These are phyloP conservation scores for Lithobius niger DNA, from an alignment of 1,140 invertebrate genomes.

Conservation along the genomic window DNA sequence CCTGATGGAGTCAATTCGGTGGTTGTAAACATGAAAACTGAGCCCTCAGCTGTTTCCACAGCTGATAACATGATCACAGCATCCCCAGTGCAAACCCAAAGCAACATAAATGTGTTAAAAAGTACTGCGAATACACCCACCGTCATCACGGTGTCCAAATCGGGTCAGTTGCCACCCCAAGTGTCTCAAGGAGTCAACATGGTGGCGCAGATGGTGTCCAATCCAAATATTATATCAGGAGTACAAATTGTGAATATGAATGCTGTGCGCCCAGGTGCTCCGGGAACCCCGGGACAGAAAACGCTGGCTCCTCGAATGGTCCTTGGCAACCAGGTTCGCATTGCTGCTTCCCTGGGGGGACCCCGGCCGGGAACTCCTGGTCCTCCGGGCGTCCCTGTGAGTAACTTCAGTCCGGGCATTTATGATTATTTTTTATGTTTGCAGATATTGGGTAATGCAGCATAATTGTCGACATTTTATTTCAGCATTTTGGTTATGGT, in stretches of 20 bases:
- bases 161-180: slow-evolving; percentile 17
- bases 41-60: neutral
- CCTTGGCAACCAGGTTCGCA: slow-evolving; percentile 38
- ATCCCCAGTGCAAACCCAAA: neutral
- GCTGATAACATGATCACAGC: neutral
- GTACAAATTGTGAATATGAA: slow-evolving; percentile 68
- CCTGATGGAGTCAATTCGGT: neutral
- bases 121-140: slow-evolving; percentile 4
- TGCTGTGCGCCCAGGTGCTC: slow-evolving; percentile 47
- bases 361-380: slow-evolving; percentile 46
- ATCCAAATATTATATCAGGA: slow-evolving; percentile 21
- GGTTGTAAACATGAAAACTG: neutral
- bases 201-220: slow-evolving; percentile 25
- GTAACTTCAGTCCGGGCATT: no score
- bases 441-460: no score
- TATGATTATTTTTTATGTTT: no score
- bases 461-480: no score
- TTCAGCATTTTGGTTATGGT: no score
- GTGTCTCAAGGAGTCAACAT: slow-evolving; percentile 19
- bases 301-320: slow-evolving; percentile 59
- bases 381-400: slow-evolving; percentile 10
- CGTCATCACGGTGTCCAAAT: neutral
- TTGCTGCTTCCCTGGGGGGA: slow-evolving; percentile 53
- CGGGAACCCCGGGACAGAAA: slow-evolving; percentile 52
- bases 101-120: slow-evolving; percentile 1